Base-by-base conservation (phyloP, 2,113 vertebrate species). In the Pygoscelis adeliae region DNA sequence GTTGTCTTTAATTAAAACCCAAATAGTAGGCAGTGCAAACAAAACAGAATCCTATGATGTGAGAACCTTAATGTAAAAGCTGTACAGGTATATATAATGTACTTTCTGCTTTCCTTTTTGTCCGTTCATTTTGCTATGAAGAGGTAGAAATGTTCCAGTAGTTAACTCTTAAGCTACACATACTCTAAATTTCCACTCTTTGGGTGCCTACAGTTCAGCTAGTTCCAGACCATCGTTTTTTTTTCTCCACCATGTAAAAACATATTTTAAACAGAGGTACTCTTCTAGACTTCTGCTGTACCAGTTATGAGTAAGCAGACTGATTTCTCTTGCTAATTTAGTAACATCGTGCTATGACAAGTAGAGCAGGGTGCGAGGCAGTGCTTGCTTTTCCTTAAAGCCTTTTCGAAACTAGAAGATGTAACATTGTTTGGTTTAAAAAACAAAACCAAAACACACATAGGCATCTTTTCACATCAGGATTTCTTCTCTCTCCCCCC, bases 301-400 rank as follows among this genome's bases (percentile, higher is more conserved):
- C 7, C 30, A 47, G 22, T 59, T 83, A 53, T 2, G 4, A 73
- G 21, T 21, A 90, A 65, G 38, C 5, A 78, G 17, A 78, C 4
- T 49, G 17, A 67, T 61, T 50, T 90, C 4, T 47, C n/a, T 50
- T 34, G 16, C 34, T 73, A 25, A 61, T 38, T 47, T 55, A 69
- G 15, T 38, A 76, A 63, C 34, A 44, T 9, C 10, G 5, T 44
- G 29, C 36, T 40, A n/a, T 1, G 5, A 66, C 34, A 85, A 70
- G 20, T 6, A 67, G 18, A 32, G 27, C 0, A 0, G 5, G 15
- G 58, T 4, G 6, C 0, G 0, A 63, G 32, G 22, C 19, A 72
- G 11, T 8, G 13, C 21, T 58, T 67, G 46, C 25, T 83, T 59
- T 73, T 22, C n/a, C 40, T 58, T 78, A 27, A 55, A 80, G 27